These are phyloP conservation scores for Bostrychus sinensis DNA, from an alignment of 2,113 vertebrate genomes.

Conservation along the genomic window DNA sequence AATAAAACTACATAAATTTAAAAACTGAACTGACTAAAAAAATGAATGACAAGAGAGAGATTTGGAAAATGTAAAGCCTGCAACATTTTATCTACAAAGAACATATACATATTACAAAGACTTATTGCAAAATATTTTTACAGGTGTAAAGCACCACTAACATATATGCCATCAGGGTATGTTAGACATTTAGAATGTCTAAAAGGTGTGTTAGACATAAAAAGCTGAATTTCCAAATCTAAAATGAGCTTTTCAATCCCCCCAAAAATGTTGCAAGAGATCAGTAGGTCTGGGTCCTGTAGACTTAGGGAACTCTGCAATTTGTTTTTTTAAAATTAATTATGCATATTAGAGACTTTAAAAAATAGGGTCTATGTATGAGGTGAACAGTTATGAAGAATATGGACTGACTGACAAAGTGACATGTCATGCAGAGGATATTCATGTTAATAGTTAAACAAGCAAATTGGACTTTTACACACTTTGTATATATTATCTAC, in stretches of 20 bases:
- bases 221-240: conserved; percentile 6
- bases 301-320: conserved; percentile 31
- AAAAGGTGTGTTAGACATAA: conserved; percentile 49
- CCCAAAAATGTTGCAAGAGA: conserved; percentile 50
- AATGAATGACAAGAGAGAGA: no score
- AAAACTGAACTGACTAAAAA: no score
- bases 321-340: conserved; percentile 32
- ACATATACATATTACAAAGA: no score
- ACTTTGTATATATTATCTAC: not conserved
- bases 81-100: no score
- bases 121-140: no score
- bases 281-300: conserved; percentile 46
- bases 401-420: conserved; percentile 15
- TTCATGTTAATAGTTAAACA: not conserved
- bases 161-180: no score
- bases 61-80: no score
- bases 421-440: not conserved
- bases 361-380: conserved; percentile 3
- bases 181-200: not conserved
- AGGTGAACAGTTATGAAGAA: not conserved
- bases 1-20: no score
- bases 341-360: conserved; percentile 29
- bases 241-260: no score
- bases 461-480: not conserved
- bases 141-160: no score